A percentile compares a stretch with the other conserved stretches of the same genome.
Evolutionary conservation across 2,113 vertebrate genomes (phyloP).

Genomic region (Cyprichromis sp.): DNA sequence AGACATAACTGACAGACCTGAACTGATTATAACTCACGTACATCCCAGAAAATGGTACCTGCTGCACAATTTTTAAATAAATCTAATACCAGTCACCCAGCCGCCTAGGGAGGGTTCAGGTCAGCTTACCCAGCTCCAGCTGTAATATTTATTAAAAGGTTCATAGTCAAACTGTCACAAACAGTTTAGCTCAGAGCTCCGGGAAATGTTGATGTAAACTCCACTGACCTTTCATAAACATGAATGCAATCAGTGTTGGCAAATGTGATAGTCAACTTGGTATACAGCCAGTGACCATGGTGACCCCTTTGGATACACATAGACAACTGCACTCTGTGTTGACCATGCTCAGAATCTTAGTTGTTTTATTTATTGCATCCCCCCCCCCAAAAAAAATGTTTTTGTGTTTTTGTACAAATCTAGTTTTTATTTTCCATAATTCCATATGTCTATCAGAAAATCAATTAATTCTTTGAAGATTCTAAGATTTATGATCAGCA

Average conservation of each 20-base stretch:
- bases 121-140: background rate
- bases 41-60: background rate
- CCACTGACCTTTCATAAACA: background rate
- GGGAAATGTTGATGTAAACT: background rate
- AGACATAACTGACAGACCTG: background rate
- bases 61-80: background rate
- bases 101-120: background rate
- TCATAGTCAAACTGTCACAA: background rate
- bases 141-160: background rate
- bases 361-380: background rate
- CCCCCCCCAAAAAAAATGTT: rapidly evolving
- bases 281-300: background rate
- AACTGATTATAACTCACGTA: background rate
- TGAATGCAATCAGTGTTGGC: background rate
- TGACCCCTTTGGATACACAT: background rate
- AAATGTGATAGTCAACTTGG: background rate
- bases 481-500: background rate
- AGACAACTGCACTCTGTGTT: background rate
- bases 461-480: background rate
- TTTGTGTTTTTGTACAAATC: background rate
- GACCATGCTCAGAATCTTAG: background rate
- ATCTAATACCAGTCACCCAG: background rate
- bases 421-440: background rate
- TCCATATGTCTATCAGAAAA: background rate
- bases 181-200: background rate